Base-by-base conservation (phyloP, 2,888 invertebrate genomes). In the Noctua fimbriata region DNA sequence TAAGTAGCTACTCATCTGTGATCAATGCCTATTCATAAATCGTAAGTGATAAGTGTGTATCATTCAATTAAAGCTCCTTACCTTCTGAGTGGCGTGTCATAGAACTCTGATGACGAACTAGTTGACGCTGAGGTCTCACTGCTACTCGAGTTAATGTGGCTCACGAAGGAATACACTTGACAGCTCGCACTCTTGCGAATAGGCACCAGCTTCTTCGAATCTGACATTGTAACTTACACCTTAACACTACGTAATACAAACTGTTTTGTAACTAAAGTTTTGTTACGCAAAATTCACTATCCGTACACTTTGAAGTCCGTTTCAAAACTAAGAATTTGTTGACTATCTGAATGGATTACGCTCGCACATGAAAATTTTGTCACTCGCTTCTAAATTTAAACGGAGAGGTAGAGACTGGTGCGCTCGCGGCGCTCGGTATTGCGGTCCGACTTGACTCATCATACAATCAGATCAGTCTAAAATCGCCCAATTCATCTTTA, bases 331-430 rank as follows among this genome's bases (percentile, higher is more conserved):
- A 90, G 78, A 90, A 86, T 82, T 82, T 78, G 85, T 88, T 79
- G 79, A 88, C 82, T 87, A 87, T 88, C 84, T 88, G 80, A 89
- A 88, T 77, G 84, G 88, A 86, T 88, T 79, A 86, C 82, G 73
- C 76, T 77, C 85, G 28, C 73, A 84, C 78, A 85, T 76, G 88
- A 84, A 88, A 92, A 90, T 92, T 92, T 94, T 96, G 96, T 95
- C 96, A 95, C 93, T 92, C 91, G 78, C 77, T 80, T 94, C 96
- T 96, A 96, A 93, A 94, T 93, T 94, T 96, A 95, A 92, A 92
- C 92, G 80, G 90, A 90, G 90, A 92, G 87, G 74, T 86, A 84
- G 87, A 83, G 88, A 89, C 86, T 80, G 85, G 86, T 84, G 76
- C 89, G 89, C 90, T 76, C 86, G 88, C 90, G 88, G 87, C 88